phyloP scores from a whole-genome alignment of 1,140 invertebrate species.

The Leptinotarsa defecta region DNA sequence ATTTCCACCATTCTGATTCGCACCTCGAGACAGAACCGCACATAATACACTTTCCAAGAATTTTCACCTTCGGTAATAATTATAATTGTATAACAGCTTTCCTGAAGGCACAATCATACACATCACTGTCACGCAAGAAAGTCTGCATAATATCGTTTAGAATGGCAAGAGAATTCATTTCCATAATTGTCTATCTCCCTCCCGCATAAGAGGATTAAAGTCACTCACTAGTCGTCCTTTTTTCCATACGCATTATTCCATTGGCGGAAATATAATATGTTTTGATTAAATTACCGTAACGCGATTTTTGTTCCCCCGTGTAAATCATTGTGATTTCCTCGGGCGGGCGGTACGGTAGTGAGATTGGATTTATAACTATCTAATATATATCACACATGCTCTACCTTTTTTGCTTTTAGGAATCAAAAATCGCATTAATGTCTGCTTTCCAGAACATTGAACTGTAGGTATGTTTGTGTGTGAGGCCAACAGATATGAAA shows the following conservation, averaged over 20 bases:
- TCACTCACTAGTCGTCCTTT: too few species aligned
- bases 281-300: conserved; percentile 3
- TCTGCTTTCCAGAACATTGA: background rate
- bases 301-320: background rate
- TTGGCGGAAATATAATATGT: conserved; percentile 3
- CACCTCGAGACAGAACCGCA: too few species aligned
- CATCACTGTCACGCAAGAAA: too few species aligned
- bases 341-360: background rate
- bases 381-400: background rate
- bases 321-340: background rate
- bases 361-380: conserved; percentile 1
- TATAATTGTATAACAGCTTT: too few species aligned
- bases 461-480: background rate
- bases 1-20: too few species aligned
- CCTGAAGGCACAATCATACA: too few species aligned
- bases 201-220: too few species aligned
- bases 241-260: background rate
- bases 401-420: background rate
- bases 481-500: background rate
- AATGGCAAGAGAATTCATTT: too few species aligned
- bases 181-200: too few species aligned
- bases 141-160: too few species aligned
- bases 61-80: too few species aligned
- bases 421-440: background rate
- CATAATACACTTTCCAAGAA: too few species aligned